A percentile compares a stretch with the other conserved stretches of the same genome.
phyloP scores from a whole-genome alignment of 2,797 vertebrate genomes.

The Rhynchotus rufescens region DNA sequence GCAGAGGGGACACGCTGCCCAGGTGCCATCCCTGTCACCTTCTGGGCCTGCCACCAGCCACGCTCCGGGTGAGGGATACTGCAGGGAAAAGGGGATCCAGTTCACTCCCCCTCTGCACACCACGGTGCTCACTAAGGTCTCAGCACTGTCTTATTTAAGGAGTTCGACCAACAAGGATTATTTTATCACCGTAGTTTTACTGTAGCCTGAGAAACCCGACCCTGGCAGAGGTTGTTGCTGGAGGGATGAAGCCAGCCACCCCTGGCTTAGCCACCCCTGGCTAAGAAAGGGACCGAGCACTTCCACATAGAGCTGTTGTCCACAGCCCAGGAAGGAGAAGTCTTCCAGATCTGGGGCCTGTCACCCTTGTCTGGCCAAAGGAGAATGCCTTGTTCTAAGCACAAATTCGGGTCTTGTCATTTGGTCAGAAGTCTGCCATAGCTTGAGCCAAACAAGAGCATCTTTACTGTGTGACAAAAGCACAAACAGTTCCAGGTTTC shows the following conservation, averaged over 20 bases:
- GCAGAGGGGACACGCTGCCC: no score
- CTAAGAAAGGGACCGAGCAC: no score
- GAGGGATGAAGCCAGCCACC: background rate
- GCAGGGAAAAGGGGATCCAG: background rate
- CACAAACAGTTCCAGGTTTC: background rate
- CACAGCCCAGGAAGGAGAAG: background rate
- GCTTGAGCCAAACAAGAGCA: background rate
- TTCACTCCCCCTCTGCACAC: background rate
- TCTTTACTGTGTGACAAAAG: background rate
- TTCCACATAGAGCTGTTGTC: background rate
- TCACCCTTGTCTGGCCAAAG: background rate
- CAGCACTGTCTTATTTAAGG: background rate
- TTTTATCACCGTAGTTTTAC: background rate
- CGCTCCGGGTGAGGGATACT: rapidly evolving
- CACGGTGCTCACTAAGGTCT: background rate
- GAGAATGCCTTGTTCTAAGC: background rate
- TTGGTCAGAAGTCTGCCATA: background rate
- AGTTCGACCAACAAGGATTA: background rate
- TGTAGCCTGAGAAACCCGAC: background rate
- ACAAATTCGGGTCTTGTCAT: background rate
- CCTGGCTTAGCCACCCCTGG: no score
- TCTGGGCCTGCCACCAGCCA: no score
- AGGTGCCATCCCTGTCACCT: no score
- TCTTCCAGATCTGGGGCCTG: background rate
- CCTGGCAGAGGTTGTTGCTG: background rate